These are phyloP conservation scores for Eilema depressum DNA, from an alignment of 2,888 invertebrate genomes.

Conservation along the genomic window DNA sequence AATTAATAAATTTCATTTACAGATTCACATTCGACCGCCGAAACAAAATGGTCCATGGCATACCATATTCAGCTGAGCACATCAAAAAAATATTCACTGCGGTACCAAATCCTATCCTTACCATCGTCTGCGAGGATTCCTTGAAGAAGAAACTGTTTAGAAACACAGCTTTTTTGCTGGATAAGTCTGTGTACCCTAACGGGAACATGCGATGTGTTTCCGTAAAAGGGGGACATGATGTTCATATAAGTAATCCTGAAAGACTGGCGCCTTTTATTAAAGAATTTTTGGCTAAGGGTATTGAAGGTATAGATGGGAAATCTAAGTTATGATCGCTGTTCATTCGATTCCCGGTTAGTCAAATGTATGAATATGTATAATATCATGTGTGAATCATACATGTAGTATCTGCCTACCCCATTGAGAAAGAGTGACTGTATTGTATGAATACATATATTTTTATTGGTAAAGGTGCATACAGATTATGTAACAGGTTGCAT, in stretches of 20 bases:
- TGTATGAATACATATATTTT: no score
- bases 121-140: slow-evolving; percentile 59
- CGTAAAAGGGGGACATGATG: slow-evolving; percentile 87
- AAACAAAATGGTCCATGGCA: slow-evolving; percentile 67
- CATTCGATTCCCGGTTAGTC: neutral
- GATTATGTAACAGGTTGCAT: no score
- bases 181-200: slow-evolving; percentile 58
- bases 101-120: slow-evolving; percentile 61
- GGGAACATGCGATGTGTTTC: slow-evolving; percentile 62
- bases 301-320: slow-evolving; percentile 62
- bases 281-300: slow-evolving; percentile 71
- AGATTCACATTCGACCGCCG: slow-evolving; percentile 87
- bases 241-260: slow-evolving; percentile 87
- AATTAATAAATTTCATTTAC: no score
- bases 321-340: slow-evolving; percentile 62
- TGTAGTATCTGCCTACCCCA: no score
- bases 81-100: slow-evolving; percentile 65
- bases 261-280: slow-evolving; percentile 73
- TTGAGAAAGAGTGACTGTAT: no score
- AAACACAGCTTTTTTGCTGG: slow-evolving; percentile 61
- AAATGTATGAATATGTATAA: no score
- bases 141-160: slow-evolving; percentile 53
- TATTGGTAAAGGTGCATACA: no score
- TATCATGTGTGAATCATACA: no score
- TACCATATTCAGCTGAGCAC: slow-evolving; percentile 68